Base-by-base conservation (phyloP, 2,888 invertebrate species). In the Epicampocera succincta region DNA sequence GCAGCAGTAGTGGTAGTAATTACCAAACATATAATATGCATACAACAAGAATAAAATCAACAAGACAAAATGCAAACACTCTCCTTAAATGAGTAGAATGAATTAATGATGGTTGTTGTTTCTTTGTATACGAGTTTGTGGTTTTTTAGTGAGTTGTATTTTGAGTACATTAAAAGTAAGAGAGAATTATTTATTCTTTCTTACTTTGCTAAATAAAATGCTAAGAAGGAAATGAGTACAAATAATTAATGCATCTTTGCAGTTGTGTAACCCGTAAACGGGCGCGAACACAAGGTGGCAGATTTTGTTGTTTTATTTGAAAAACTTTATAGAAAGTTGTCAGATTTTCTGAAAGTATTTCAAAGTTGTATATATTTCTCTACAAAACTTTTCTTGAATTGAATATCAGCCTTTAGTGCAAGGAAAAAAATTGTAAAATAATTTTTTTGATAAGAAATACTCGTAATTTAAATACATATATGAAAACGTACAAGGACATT, bases 41-140 rank as follows among this genome's bases (percentile, higher is more conserved):
- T 58, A 19, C 61, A 48, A 63, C 46, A 60, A 63, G 17, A 54
- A 44, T 3, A 48, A 17, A 12, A 15, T 12, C 38, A 66, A 25
- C 1, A 42, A 15, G 8, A 12, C 52, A 66, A 50, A 21, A 44
- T 52, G 52, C 29, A 48, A 2, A 46, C 33, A 42, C 60, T 52
- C 54, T 63, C 52, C 44, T 68, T 4, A 54, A 69, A 69, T 63
- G 61, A 76, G 66, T 65, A 54, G 60, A 68, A 61, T 42, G 25
- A 29, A 25, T 50, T 54, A 60, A 50, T 13, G 25, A 52, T 52
- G 52, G 13, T 33, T 33, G 33, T 33, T 33, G 33, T 33, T 33
- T 33, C 3, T 42, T 42, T 29, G 19, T 42, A 25, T 73, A n/a
- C 42, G 38, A 42, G 48, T 13, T 33, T 29, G 17, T 58, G 44